Evolutionary conservation across 2,113 vertebrate species (phyloP).

Genomic region (Pao palembangensis): DNA sequence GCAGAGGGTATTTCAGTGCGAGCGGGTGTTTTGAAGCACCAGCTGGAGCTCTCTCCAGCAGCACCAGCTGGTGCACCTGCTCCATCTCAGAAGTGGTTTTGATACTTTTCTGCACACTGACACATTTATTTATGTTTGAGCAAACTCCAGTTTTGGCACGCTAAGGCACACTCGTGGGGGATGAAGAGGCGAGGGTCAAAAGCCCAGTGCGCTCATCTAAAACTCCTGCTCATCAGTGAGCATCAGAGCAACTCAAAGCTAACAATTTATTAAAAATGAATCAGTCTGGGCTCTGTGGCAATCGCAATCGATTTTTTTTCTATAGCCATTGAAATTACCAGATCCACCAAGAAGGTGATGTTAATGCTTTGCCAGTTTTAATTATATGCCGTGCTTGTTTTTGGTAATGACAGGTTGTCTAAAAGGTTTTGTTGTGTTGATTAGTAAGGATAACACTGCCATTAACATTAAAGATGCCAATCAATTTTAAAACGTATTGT

Average conservation of each 20-base stretch:
- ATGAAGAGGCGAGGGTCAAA: background rate
- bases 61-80: constrained; percentile 28
- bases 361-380: constrained; percentile 27
- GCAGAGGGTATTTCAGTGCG: constrained; percentile 22
- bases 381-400: constrained; percentile 16
- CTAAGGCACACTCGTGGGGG: background rate
- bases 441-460: constrained; percentile 22
- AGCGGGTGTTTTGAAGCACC: constrained; percentile 30
- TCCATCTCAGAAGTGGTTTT: constrained; percentile 20
- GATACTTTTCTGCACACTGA: constrained; percentile 20
- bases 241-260: background rate
- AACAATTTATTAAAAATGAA: constrained; percentile 20
- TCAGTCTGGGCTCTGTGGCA: constrained; percentile 12
- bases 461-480: constrained; percentile 37
- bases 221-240: background rate
- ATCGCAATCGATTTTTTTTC: constrained; percentile 18
- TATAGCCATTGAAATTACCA: constrained; percentile 7
- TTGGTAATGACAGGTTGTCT: constrained; percentile 38
- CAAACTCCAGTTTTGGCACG: constrained; percentile 21
- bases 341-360: constrained; percentile 2
- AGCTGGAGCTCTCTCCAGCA: constrained; percentile 39
- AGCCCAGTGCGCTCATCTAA: background rate
- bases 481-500: constrained; percentile 15
- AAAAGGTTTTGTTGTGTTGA: constrained; percentile 31
- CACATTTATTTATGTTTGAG: constrained; percentile 16